phyloP scores from a whole-genome alignment of 2,113 vertebrate species.

The Sporophila hypoxantha region DNA sequence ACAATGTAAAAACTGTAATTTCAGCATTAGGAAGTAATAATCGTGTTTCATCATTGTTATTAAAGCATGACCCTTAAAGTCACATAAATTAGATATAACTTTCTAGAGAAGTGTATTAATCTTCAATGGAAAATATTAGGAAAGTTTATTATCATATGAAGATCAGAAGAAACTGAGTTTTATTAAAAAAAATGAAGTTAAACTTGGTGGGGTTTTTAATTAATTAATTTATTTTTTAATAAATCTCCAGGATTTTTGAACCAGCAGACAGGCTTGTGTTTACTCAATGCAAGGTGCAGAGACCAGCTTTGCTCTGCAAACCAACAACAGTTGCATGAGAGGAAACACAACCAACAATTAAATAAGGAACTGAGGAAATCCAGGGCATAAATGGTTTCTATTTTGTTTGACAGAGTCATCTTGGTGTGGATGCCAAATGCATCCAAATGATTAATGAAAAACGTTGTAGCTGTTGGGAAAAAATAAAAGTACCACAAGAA shows the following conservation, averaged over 20 bases:
- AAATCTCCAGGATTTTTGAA: slow-evolving; percentile 35
- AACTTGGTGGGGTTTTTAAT: neutral
- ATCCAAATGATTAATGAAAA: neutral
- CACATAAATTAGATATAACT: slow-evolving; percentile 88
- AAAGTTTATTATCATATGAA: slow-evolving; percentile 74
- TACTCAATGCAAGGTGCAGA: neutral
- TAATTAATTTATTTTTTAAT: neutral
- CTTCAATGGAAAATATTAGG: slow-evolving; percentile 74
- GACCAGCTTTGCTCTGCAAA: neutral
- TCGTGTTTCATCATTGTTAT: slow-evolving; percentile 99
- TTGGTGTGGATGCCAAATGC: neutral
- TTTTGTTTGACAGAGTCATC: neutral
- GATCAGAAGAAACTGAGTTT: slow-evolving; percentile 48
- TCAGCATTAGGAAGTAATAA: slow-evolving; percentile 99
- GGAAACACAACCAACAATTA: neutral
- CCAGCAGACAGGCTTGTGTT: slow-evolving; percentile 46
- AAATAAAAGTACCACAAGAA: neutral
- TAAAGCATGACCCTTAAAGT: slow-evolving; percentile 97
- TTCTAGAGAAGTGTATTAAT: slow-evolving; percentile 82
- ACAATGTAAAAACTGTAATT: slow-evolving; percentile 98
- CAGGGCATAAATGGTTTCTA: neutral
- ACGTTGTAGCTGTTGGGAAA: fast-evolving
- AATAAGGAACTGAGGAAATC: neutral
- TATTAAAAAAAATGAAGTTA: slow-evolving; percentile 29
- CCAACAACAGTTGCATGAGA: neutral